Base-by-base conservation (phyloP, 2,113 vertebrate genomes). In the Hystrix cristata region DNA sequence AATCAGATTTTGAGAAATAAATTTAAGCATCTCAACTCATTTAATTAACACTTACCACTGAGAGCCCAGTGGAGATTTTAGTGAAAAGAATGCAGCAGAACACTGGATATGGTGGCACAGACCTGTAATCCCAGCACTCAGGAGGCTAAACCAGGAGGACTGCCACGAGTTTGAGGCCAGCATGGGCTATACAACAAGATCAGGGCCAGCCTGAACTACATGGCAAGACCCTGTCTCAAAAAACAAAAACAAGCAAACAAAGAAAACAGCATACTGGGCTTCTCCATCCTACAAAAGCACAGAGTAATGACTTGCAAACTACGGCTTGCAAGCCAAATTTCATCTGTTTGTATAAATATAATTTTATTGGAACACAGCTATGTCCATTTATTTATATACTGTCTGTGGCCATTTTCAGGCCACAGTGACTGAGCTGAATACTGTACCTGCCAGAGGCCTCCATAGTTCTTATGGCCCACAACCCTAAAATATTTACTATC, bases 401-500 rank as follows among this genome's bases (percentile, higher is more conserved):
- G 53, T 85, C 65, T 89, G 5, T 51, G 31, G 31, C 51, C 64
- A 46, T 55, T 76, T 60, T 80, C 86, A 88, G 21, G 59, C 43
- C 46, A 60, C n/a, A 78, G 15, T 10, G 13, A 65, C 83, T 94
- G 14, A 76, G 72, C 0, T 88, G 11, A 81, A 94, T 16, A 38
- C 3, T 43, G n/a, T 71, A 93, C 64, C 3, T 88, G 25, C n/a
- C 82, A 91, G 38, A 80, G 46, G 87, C 55, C 62, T 79, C n/a
- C 38, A 59, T 6, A 89, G 18, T 85, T 46, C n/a, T 74, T 9
- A 92, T 48, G 43, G 65, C 55, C 18, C 38, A 60, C 10, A 88
- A 81, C 27, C 7, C 76, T 87, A 85, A 92, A 92, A 90, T 48
- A 65, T 71, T 90, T 87, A 95, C 65, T 87, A 88, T 93, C 86